Percentiles rank a stretch among this genome's conserved stretches.
Conservation (phyloP, 92 coral and sea anemone species). For the Plumapathes pennacea region DNA sequence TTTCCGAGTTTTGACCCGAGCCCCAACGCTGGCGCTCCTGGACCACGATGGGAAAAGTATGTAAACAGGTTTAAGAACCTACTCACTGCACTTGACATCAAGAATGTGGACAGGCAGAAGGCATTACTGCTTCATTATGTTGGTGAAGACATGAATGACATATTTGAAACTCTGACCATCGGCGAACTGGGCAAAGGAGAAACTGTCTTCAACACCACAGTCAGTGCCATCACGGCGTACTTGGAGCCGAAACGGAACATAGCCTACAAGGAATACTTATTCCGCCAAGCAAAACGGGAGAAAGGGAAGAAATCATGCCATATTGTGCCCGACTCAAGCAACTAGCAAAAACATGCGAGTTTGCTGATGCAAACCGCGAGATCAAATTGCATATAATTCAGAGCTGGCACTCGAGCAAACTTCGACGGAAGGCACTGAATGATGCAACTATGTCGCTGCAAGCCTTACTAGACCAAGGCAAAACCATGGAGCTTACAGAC, state of each 20-base stretch:
- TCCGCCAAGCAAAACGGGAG: constrained; percentile 52
- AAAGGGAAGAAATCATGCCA: constrained; percentile 9
- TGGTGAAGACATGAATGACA: constrained; percentile 61
- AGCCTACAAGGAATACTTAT: constrained; percentile 41
- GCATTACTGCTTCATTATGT: constrained; percentile 54
- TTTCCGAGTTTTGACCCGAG: constrained; percentile 11
- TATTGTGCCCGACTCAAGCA: constrained; percentile 35
- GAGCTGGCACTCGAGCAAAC: constrained; percentile 18
- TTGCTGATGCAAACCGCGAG: constrained; percentile 41
- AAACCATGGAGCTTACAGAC: constrained; percentile 34
- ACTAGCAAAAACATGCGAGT: constrained; percentile 35
- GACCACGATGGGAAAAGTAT: constrained; percentile 37
- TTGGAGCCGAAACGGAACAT: constrained; percentile 42
- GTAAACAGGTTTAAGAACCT: constrained; percentile 41
- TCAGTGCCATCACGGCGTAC: constrained; percentile 23
- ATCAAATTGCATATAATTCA: constrained; percentile 50
- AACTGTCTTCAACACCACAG: constrained; percentile 23
- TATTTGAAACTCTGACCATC: constrained; percentile 26
- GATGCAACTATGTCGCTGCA: constrained; percentile 13
- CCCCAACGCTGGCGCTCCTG: neutral
- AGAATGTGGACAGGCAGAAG: constrained; percentile 20
- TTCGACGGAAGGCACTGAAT: constrained; percentile 39
- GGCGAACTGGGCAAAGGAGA: constrained; percentile 17
- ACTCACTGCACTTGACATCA: constrained; percentile 22
- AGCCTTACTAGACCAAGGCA: constrained; percentile 32